A percentile compares a stretch with the other conserved stretches of the same genome.
Conservation (phyloP, 2,113 vertebrate genomes). For the Rhinopithecus roxellana region DNA sequence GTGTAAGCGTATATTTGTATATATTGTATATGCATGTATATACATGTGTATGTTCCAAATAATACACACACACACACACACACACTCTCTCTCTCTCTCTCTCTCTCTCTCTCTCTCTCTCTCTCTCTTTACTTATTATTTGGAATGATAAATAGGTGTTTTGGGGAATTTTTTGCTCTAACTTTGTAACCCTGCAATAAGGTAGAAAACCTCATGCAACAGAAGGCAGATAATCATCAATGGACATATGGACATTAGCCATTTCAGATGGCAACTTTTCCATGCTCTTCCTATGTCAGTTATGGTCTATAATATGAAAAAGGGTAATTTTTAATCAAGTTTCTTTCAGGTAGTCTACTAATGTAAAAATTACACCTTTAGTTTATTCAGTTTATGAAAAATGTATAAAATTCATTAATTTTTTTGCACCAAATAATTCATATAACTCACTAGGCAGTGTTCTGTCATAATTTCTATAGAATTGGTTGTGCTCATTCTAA, state of each 20-base stretch:
- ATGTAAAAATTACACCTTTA: background rate
- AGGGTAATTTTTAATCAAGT: background rate
- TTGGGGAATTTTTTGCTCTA: background rate
- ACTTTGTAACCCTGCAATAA: background rate
- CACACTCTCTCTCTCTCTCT: background rate
- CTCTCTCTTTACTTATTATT: background rate
- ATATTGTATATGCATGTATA: background rate
- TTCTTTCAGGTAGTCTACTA: slow-evolving; percentile 22
- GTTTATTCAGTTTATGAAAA: background rate
- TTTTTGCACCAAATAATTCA: background rate
- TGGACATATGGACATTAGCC: background rate
- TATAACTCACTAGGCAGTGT: background rate
- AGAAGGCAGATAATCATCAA: background rate
- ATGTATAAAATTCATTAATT: background rate
- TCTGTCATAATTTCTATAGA: background rate
- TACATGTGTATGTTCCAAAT: background rate
- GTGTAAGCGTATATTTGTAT: background rate
- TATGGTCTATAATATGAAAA: background rate
- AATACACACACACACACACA: background rate
- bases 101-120: too few relatives aligned
- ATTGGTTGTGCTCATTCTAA: background rate
- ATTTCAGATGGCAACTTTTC: background rate
- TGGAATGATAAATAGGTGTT: background rate
- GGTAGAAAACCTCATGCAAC: background rate
- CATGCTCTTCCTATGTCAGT: background rate